Evolutionary conservation across 2,888 invertebrate genomes (phyloP), one percentile per base, ranked within the genome.

Genomic region (Tachina lurida): DNA sequence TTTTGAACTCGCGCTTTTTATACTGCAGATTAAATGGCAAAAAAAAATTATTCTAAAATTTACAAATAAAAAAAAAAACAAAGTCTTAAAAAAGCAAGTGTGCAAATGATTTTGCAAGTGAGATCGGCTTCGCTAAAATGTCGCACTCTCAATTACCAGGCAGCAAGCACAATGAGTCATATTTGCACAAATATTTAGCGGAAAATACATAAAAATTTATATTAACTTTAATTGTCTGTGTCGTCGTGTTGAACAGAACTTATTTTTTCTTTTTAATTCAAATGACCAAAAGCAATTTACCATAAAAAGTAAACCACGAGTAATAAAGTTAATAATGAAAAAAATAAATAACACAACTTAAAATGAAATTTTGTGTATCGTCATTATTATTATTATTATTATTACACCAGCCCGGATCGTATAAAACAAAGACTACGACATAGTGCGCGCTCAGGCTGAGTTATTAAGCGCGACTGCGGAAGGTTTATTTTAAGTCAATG

Each of bases 401-500:
- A 78, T 75, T 31, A 31, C 75, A 62, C 13, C 76, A 82, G 52
- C 45, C 54, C 31, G 7, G 31, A 31, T 31, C 31, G 60, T 17
- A 81, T 13, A 54, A 76, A 65, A 76, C 75, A 80, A 75, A 79
- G 76, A 75, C 65, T 80, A 80, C 75, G 67, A 31, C 31, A 31
- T 5, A 31, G 22, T 9, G 52, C 22, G 39, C n/a, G 58, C 75
- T 67, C 70, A 68, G 54, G 54, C 17, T 62, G n/a, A 75, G 68
- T 54, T 31, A 31, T 31, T 62, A 19, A 81, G 81, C 74, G 67
- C 70, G 70, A 70, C 74, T 60, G 83, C 83, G 78, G 10, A 31
- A 86, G 86, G 86, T 86, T 86, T 83, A 83, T 76, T 86, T 74
- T 39, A 68, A 80, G 86, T 86, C 86, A 86, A 86, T 74, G 86